phyloP scores from a whole-genome alignment of 1,140 invertebrate species.

The Neuroterus valhalla region DNA sequence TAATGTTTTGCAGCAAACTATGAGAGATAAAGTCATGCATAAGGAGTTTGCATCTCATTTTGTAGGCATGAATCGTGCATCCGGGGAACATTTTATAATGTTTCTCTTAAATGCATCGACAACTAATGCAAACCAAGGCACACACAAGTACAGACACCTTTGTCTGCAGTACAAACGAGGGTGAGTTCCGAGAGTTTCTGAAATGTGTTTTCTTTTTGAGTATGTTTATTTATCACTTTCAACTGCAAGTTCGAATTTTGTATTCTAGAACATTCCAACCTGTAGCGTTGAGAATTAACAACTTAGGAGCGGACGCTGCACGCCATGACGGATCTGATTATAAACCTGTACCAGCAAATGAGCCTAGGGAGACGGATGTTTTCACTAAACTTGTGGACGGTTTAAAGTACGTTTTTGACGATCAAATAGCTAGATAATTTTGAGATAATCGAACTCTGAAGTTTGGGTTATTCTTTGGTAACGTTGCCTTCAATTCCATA shows the following conservation, averaged over 20 bases:
- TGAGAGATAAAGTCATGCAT: slow-evolving; percentile 78
- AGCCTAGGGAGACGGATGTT: slow-evolving; percentile 51
- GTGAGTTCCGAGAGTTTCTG: slow-evolving; percentile 48
- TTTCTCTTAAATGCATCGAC: slow-evolving; percentile 76
- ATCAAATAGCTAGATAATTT: slow-evolving; percentile 24
- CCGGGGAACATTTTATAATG: slow-evolving; percentile 71
- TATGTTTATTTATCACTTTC: slow-evolving; percentile 29
- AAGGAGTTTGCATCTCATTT: slow-evolving; percentile 77
- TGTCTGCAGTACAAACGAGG: slow-evolving; percentile 61
- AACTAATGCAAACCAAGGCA: slow-evolving; percentile 66
- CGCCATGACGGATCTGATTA: slow-evolving; percentile 65
- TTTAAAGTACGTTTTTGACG: slow-evolving; percentile 53
- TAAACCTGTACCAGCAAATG: slow-evolving; percentile 60
- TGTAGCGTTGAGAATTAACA: slow-evolving; percentile 69
- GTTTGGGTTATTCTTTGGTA: slow-evolving; percentile 23
- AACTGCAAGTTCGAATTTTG: not conserved
- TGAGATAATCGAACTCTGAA: no score
- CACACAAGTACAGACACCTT: slow-evolving; percentile 77
- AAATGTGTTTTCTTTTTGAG: slow-evolving; percentile 2
- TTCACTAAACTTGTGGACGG: slow-evolving; percentile 58
- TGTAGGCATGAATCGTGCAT: slow-evolving; percentile 34
- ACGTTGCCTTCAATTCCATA: no score
- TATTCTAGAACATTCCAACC: slow-evolving; percentile 62
- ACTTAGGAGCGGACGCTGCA: slow-evolving; percentile 68
- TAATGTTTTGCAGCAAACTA: slow-evolving; percentile 71